These are phyloP conservation scores for Ctenochaetus hawaiiensis DNA, from an alignment of 2,797 vertebrate species.

Conservation along the genomic window DNA sequence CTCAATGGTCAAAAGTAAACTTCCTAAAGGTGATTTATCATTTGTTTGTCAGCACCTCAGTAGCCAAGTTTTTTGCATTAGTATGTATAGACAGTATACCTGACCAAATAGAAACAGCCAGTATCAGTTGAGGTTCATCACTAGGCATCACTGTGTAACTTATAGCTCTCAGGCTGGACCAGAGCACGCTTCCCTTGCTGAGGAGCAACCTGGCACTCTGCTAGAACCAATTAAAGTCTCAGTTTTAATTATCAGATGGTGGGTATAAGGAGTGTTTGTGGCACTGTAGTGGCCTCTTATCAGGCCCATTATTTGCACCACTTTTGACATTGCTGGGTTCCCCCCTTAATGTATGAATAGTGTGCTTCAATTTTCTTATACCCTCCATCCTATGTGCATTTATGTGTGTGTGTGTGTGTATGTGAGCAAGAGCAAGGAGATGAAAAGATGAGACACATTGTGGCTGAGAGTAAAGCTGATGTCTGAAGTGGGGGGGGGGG, in stretches of 20 bases:
- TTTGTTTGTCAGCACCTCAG: not conserved
- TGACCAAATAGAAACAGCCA: conserved; percentile 23
- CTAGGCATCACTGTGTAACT: conserved; percentile 4
- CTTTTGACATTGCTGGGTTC: conserved; percentile 61
- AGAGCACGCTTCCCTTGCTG: conserved; percentile 14
- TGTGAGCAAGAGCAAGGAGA: conserved; percentile 18
- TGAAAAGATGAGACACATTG: conserved; percentile 37
- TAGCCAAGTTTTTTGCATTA: not conserved
- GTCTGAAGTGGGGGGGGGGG: conserved; percentile 36
- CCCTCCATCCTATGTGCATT: conserved; percentile 5
- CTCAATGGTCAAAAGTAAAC: not conserved
- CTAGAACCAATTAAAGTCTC: conserved; percentile 62
- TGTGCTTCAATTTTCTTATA: conserved; percentile 43
- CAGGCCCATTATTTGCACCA: conserved; percentile 54
- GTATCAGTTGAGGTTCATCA: conserved; percentile 20
- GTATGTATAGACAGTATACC: conserved; percentile 5
- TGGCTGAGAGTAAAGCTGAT: conserved; percentile 43
- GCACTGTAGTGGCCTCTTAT: conserved; percentile 49
- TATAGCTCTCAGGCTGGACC: conserved; percentile 11
- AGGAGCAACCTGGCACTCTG: conserved; percentile 27
- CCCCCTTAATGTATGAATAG: conserved; percentile 59
- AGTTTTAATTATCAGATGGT: conserved; percentile 52
- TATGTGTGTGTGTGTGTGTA: conserved; percentile 1
- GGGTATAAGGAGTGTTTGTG: conserved; percentile 57
- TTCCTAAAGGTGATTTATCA: not conserved